phyloP scores from a whole-genome alignment of 1,140 invertebrate species.

The Sitobion miscanthi region DNA sequence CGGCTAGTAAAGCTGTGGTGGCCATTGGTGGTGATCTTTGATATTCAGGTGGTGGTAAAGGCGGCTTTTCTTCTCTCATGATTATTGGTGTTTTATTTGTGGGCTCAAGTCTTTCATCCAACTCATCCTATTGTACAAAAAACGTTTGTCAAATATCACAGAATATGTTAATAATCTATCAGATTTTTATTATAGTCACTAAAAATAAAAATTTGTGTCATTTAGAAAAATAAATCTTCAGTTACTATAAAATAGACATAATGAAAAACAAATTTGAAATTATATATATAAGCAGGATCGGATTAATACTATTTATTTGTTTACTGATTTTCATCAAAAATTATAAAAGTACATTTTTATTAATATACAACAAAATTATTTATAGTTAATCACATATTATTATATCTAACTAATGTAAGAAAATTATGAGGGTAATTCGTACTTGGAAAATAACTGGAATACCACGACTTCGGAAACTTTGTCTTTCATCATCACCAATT shows the following conservation, averaged over 20 bases:
- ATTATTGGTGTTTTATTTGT: slow-evolving; percentile 90
- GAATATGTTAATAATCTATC: background rate
- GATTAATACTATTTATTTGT: background rate
- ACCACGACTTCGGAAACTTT: slow-evolving; percentile 85
- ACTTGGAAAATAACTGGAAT: slow-evolving; percentile 89
- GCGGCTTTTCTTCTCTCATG: slow-evolving; percentile 90
- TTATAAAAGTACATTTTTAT: no score
- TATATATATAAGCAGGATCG: background rate
- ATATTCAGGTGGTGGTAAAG: slow-evolving; percentile 79
- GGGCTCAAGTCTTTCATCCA: slow-evolving; percentile 87
- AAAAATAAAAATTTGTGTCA: background rate
- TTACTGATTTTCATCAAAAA: no score
- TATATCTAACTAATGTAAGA: background rate
- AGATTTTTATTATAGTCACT: background rate
- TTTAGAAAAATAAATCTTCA: background rate
- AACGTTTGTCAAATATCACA: background rate
- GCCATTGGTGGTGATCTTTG: slow-evolving; percentile 67
- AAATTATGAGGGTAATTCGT: background rate
- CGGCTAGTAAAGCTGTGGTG: slow-evolving; percentile 64
- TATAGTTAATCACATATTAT: background rate
- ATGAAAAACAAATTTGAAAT: background rate
- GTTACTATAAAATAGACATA: background rate
- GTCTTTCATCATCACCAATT: slow-evolving; percentile 75
- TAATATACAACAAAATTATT: no score
- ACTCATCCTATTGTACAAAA: slow-evolving; percentile 71